phyloP scores from a whole-genome alignment of 1,140 invertebrate genomes.

The Drosophila ambigua region DNA sequence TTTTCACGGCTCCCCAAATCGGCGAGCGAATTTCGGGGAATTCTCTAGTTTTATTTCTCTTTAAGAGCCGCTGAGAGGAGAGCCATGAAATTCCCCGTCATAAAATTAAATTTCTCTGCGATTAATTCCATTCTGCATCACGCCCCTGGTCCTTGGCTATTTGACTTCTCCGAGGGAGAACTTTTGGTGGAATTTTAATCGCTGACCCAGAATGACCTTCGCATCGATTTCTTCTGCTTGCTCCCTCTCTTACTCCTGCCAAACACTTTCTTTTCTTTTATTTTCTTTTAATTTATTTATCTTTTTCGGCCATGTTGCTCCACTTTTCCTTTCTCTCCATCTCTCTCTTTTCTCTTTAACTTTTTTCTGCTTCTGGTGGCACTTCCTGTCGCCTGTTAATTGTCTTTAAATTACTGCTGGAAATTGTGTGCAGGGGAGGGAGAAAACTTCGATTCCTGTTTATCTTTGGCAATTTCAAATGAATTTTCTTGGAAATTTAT shows the following conservation, averaged over 20 bases:
- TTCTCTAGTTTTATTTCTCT: constrained; percentile 29
- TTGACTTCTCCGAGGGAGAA: too few relatives aligned
- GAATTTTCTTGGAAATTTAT: constrained; percentile 37
- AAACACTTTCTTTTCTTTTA: constrained; percentile 1
- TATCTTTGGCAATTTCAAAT: constrained; percentile 49
- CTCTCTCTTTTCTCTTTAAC: constrained; percentile 13
- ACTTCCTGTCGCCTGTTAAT: constrained; percentile 50
- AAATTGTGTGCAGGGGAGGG: not conserved
- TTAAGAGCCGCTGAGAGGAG: constrained; percentile 22
- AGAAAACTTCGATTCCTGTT: constrained; percentile 39
- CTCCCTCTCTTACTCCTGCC: not conserved
- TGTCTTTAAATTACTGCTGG: constrained; percentile 45
- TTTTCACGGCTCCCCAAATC: constrained; percentile 34
- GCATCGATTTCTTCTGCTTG: constrained; percentile 40
- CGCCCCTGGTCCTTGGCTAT: constrained; percentile 5
- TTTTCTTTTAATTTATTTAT: constrained; percentile 58
- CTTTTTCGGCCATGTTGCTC: constrained; percentile 18
- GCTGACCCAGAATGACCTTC: constrained; percentile 47
- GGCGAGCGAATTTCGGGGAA: not conserved
- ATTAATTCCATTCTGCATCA: constrained; percentile 38
- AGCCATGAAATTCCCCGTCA: constrained; percentile 37
- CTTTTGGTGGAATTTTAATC: constrained; percentile 44
- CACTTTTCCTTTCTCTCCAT: constrained; percentile 7
- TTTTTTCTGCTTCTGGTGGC: constrained; percentile 8
- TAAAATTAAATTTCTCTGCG: constrained; percentile 51